Evolutionary conservation across 2,113 vertebrate species (phyloP), one percentile per base, ranked within the genome.

Genomic region (Heterochromis multidens): DNA sequence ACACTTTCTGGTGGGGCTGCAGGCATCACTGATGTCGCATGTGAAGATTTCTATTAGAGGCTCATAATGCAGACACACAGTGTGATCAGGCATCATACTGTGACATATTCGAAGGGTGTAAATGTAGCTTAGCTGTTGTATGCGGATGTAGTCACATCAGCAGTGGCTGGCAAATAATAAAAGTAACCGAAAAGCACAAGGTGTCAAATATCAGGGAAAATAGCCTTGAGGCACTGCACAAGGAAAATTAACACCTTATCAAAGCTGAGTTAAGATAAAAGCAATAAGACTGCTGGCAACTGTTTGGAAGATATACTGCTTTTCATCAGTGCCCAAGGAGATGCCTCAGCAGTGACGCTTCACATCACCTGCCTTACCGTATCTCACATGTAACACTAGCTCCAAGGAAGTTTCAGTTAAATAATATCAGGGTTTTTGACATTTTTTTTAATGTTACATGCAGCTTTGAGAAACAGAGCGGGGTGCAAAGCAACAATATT

Each of bases 201-300:
- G 72, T 80, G 78, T 82, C 76, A 87, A 77, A 89, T 83, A 83
- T 77, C 19, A 25, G 43, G 10, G 29, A 31, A 40, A 81, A 79
- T 74, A 54, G 37, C 79, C 76, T 86, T 29, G 25, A 56, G 89
- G 83, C 72, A 52, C 27, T 57, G 46, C 62, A 65, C 54, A 9
- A 56, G 78, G 49, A 61, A 89, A 93, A 91, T 91, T 86, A 91
- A 89, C 82, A 87, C 81, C 82, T 87, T 89, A 94, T 94, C 92
- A 94, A 92, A 90, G 84, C 65, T 6, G 52, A 79, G 31, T 62
- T 81, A 35, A 89, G 86, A 89, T 84, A 82, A 89, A 81, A 89
- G 25, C 59, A 40, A 25, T 14, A 56, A 81, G 65, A 83, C 89
- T 40, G 17, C 49, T 61, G 87, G 91, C 67, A 59, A 87, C 65